Evolutionary conservation across 2,888 invertebrate genomes (phyloP).

Genomic region (Harmothoe impar): DNA sequence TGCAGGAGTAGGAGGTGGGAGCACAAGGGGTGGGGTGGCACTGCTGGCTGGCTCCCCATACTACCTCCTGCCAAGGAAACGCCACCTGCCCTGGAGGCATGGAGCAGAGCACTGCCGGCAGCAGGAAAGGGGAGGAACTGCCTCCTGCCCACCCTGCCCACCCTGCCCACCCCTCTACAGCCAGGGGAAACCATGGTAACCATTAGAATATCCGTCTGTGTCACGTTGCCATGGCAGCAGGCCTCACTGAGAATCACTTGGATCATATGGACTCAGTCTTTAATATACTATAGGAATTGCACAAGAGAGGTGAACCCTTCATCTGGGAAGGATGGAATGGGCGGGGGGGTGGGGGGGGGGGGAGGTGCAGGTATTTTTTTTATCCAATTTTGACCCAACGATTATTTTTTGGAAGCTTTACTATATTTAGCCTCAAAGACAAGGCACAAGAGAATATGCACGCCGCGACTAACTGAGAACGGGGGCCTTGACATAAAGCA

Average conservation of each 20-base stretch:
- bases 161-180: not conserved
- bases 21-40: not conserved
- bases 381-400: no score
- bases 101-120: not conserved
- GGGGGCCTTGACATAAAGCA: no score
- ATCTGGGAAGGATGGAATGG: no score
- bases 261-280: conserved; percentile 1
- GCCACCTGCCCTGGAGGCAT: not conserved
- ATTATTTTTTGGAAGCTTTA: no score
- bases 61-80: conserved; percentile 4
- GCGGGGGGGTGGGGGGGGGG: no score
- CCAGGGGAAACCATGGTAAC: conserved; percentile 36
- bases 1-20: not conserved
- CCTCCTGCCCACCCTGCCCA: not conserved
- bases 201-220: conserved; percentile 44
- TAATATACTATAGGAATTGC: not conserved
- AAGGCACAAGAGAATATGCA: no score
- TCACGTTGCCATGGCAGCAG: conserved; percentile 36
- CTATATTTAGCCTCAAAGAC: no score
- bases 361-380: no score
- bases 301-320: not conserved
- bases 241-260: not conserved
- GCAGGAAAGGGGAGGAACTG: not conserved
- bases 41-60: not conserved
- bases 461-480: no score